Conservation (phyloP, 1,140 invertebrate genomes). For the Aphelenchoides fujianensis region DNA sequence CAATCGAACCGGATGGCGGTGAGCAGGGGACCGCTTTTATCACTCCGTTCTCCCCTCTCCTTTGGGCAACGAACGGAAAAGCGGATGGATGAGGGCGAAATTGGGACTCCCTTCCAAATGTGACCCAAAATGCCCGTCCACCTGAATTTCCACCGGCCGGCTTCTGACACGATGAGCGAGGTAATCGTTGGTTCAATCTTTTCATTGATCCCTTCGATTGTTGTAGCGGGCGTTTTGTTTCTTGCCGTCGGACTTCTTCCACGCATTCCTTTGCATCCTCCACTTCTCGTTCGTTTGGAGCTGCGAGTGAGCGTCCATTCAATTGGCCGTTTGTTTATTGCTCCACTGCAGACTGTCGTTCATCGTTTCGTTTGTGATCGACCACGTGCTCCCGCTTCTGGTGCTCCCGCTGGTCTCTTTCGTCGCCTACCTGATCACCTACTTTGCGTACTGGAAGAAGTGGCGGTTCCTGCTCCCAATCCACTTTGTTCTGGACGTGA, state of each 20-base stretch:
- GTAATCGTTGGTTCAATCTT: too few species aligned
- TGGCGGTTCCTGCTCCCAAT: background rate
- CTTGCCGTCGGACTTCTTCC: background rate
- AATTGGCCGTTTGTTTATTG: background rate
- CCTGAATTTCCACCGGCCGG: background rate
- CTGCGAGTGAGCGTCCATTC: background rate
- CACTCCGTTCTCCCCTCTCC: too few species aligned
- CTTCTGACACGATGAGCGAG: background rate
- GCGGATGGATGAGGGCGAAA: background rate
- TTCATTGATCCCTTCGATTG: too few species aligned
- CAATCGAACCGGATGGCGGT: too few species aligned
- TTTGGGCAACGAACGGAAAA: background rate
- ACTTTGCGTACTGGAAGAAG: background rate
- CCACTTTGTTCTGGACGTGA: background rate
- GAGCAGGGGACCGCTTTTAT: too few species aligned
- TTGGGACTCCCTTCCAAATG: background rate
- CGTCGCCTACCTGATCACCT: background rate
- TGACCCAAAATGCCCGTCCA: background rate
- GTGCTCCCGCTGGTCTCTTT: background rate
- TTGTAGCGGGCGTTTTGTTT: background rate
- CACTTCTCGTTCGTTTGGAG: background rate
- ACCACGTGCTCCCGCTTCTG: background rate
- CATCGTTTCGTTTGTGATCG: background rate
- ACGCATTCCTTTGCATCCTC: background rate
- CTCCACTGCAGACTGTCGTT: background rate